A percentile compares a stretch with the other conserved stretches of the same genome.
These are phyloP conservation scores for Calyptomena viridis DNA, from an alignment of 2,113 vertebrate species.

Conservation along the genomic window DNA sequence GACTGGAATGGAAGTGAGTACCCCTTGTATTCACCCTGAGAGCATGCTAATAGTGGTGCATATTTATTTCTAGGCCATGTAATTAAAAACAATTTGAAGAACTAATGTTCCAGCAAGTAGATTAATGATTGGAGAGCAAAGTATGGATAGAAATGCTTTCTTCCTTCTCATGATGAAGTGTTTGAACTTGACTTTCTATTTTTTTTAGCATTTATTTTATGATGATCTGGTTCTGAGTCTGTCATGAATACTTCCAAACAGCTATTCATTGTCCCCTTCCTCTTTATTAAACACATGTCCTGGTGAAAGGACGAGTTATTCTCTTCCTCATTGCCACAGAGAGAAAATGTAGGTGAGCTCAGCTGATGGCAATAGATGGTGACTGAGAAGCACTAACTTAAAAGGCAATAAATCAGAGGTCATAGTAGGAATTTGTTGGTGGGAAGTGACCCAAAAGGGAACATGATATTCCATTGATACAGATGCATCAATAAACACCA, in stretches of 20 bases:
- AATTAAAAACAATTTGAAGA: slow-evolving; percentile 51
- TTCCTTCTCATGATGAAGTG: slow-evolving; percentile 6
- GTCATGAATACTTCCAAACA: background rate
- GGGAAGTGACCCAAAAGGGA: background rate
- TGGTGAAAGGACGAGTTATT: background rate
- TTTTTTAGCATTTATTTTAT: background rate
- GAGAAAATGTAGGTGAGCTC: background rate
- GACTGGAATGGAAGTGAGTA: slow-evolving; percentile 50
- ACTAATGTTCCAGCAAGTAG: slow-evolving; percentile 18
- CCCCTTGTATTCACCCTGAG: slow-evolving; percentile 30
- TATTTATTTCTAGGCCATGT: slow-evolving; percentile 46
- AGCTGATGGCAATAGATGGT: background rate
- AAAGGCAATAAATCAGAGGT: background rate
- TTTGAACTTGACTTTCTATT: slow-evolving; percentile 8
- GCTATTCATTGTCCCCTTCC: background rate
- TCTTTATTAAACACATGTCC: background rate
- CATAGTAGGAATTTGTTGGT: background rate
- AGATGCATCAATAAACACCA: background rate
- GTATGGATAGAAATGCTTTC: background rate
- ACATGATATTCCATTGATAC: background rate
- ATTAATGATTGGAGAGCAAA: background rate
- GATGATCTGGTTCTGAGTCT: background rate
- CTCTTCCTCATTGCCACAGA: background rate
- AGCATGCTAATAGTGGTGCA: slow-evolving; percentile 39
- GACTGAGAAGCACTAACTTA: background rate